These are phyloP conservation scores for Zaprionus kolodkinae DNA, from an alignment of 1,140 invertebrate genomes.

Conservation along the genomic window DNA sequence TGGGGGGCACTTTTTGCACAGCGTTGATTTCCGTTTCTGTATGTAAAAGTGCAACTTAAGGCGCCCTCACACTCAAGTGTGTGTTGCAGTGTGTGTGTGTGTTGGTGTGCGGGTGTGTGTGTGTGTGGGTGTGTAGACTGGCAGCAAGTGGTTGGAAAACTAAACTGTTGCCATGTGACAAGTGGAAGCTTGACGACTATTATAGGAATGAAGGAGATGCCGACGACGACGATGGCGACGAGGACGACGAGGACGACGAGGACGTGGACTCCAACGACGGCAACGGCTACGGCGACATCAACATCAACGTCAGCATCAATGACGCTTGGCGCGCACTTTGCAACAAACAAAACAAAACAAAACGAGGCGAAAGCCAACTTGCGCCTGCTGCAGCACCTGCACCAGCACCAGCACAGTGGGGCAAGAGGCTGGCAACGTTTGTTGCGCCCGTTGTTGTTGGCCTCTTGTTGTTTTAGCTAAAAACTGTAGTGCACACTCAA, in stretches of 20 bases:
- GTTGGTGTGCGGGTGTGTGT: slow-evolving; percentile 29
- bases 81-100: slow-evolving; percentile 54
- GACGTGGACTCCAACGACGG: slow-evolving; percentile 7
- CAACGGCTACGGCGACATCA: slow-evolving; percentile 10
- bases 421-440: slow-evolving; percentile 21
- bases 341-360: slow-evolving; percentile 58
- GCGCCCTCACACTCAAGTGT: slow-evolving; percentile 72
- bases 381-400: slow-evolving; percentile 45
- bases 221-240: slow-evolving; percentile 17
- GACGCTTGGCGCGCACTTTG: slow-evolving; percentile 71
- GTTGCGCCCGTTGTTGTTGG: slow-evolving; percentile 18
- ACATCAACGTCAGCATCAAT: slow-evolving; percentile 76
- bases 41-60: slow-evolving; percentile 82
- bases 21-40: slow-evolving; percentile 79
- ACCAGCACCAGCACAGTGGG: background rate
- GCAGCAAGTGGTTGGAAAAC: slow-evolving; percentile 73
- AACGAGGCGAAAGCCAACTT: slow-evolving; percentile 58
- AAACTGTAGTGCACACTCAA: slow-evolving; percentile 73
- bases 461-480: slow-evolving; percentile 77
- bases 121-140: slow-evolving; percentile 31
- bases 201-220: slow-evolving; percentile 50
- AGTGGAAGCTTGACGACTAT: slow-evolving; percentile 78
- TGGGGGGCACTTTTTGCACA: slow-evolving; percentile 67
- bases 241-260: background rate
- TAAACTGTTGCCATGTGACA: slow-evolving; percentile 82